Evolutionary conservation across 2,113 vertebrate species (phyloP), one percentile per base, ranked within the genome.

Genomic region (Pogonocichla stellata): DNA sequence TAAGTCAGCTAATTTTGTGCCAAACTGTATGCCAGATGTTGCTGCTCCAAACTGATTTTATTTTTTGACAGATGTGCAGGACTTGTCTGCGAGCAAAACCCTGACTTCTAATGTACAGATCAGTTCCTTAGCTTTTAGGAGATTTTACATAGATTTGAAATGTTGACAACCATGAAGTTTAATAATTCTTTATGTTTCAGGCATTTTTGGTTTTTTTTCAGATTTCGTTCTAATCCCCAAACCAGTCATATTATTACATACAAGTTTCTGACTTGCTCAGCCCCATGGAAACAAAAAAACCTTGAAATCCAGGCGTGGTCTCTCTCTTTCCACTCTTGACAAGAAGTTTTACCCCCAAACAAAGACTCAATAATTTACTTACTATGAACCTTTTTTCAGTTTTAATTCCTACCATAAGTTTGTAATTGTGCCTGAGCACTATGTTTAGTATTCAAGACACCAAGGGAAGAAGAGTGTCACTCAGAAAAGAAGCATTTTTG

Each of bases 1-100:
- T 73, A 91, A 85, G 17, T 86, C 71, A 96, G 34, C 24, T 91
- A 94, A 69, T 95, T 95, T 78, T 57, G 22, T 81, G 47, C 42
- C 53, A 89, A 79, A 92, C 14, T 80, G 31, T 50, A 67, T 58
- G 38, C 33, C 72, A 94, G 31, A 53, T 93, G 10, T 81, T 50
- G 47, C 20, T 88, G 12, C 56, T 94, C 51, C 64, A 92, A 48
- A 93, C 66, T 79, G 33, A 65, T 66, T 75, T 77, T 65, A 69
- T 70, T 86, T 86, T 92, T 81, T 66, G 71, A 71, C 16, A 83
- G 45, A 83, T 33, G 7, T 57, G 22, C 17, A 65, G 47, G 14
- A 33, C 22, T 84, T 92, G 42, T 18, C 67, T 95, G 20, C 5
- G 2, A 91, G 11, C 25, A 47, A 73, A 54, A 6, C 4, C 15